Conservation (phyloP, 2,113 vertebrate genomes). For the Halichoerus grypus region DNA sequence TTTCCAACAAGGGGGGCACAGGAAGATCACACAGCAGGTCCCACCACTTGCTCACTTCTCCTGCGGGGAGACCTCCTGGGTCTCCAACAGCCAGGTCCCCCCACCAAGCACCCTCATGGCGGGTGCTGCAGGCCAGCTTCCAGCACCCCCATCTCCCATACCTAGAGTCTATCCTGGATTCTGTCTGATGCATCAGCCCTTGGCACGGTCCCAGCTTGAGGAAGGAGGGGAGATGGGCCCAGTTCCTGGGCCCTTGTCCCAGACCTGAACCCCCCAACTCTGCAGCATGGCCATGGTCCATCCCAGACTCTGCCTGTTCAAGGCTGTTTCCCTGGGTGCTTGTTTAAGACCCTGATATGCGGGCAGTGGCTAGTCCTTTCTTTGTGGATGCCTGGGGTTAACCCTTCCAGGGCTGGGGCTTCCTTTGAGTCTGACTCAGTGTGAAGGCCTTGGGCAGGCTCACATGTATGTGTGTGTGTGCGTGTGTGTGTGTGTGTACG, state of each 20-base stretch:
- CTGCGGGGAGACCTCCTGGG: background rate
- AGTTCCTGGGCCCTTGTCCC: background rate
- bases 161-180: background rate
- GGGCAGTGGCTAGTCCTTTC: background rate
- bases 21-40: conserved; percentile 60
- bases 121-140: conserved; percentile 32
- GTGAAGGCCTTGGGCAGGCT: background rate
- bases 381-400: conserved; percentile 1
- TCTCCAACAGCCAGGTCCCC: too few species aligned
- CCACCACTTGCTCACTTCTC: conserved; percentile 12
- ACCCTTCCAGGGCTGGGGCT: background rate
- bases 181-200: background rate
- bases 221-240: conserved; percentile 44
- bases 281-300: background rate
- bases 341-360: background rate
- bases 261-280: conserved; percentile 24
- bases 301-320: background rate
- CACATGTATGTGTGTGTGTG: fast-evolving
- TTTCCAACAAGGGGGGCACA: background rate
- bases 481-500: background rate
- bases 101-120: background rate
- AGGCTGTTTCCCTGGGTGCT: background rate
- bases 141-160: conserved; percentile 3
- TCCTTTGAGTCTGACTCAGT: background rate
- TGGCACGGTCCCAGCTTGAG: conserved; percentile 43